These are phyloP conservation scores for Morone chrysops DNA, from an alignment of 2,113 vertebrate species.

Conservation along the genomic window DNA sequence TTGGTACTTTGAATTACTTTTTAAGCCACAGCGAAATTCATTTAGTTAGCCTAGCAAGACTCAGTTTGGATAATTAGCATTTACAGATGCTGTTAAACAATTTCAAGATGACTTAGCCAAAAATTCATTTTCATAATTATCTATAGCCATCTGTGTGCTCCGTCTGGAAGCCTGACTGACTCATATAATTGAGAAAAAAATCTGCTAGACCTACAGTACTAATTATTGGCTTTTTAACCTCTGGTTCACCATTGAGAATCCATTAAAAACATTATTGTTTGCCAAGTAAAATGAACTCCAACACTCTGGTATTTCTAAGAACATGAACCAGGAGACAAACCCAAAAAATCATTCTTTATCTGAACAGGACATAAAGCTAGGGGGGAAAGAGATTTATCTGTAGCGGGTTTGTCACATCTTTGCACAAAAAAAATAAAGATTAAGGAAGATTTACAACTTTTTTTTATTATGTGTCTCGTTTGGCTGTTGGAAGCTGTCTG, in stretches of 20 bases:
- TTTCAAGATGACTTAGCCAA: conserved; percentile 24
- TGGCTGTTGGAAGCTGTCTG: conserved; percentile 4
- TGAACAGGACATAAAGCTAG: not conserved
- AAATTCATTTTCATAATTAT: conserved; percentile 46
- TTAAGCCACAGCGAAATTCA: not conserved
- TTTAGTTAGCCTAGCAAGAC: not conserved
- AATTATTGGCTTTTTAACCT: conserved; percentile 32
- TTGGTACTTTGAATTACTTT: not conserved
- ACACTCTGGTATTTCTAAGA: not conserved
- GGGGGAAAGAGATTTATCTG: not conserved
- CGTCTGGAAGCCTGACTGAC: conserved; percentile 26
- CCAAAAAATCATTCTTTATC: not conserved
- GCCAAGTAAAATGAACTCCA: conserved; percentile 28
- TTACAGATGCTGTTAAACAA: conserved; percentile 34
- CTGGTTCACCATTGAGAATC: conserved; percentile 17
- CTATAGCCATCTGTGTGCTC: conserved; percentile 41
- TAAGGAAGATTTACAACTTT: not conserved
- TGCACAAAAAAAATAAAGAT: not conserved
- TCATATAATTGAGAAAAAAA: conserved; percentile 1
- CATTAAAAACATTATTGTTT: conserved; percentile 26
- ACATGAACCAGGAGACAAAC: not conserved
- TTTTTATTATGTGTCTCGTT: not conserved
- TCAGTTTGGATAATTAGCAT: not conserved
- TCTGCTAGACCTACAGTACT: not conserved
- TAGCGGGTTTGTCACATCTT: not conserved